Conservation (phyloP, 64 coral and sea anemone species). For the Astreopora myriophthalma region DNA sequence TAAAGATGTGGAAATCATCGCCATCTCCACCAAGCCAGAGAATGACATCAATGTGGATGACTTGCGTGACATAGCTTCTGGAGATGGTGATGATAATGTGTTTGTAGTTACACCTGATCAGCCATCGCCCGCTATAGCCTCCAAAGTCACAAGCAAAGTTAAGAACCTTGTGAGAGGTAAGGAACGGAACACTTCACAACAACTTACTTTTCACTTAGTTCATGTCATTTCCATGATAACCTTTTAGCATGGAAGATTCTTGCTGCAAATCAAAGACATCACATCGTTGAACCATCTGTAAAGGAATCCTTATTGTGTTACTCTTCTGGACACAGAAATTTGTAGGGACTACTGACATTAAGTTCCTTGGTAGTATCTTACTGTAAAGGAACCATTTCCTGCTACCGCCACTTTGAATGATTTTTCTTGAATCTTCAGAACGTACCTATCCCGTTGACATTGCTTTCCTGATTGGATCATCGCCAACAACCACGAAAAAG, state of each 20-base stretch:
- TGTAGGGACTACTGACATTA: not conserved
- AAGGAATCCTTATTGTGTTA: not conserved
- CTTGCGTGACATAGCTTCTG: slow-evolving; percentile 44
- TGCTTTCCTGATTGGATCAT: slow-evolving; percentile 62
- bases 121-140: not conserved
- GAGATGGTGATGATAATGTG: slow-evolving; percentile 38
- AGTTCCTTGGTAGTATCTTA: not conserved
- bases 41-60: slow-evolving; percentile 49
- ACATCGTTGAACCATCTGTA: too few species aligned
- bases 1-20: slow-evolving; percentile 43
- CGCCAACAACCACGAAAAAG: slow-evolving; percentile 30
- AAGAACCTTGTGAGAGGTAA: slow-evolving; percentile 9
- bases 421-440: not conserved
- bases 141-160: slow-evolving; percentile 2
- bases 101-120: not conserved
- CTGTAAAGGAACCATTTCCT: too few species aligned
- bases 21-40: slow-evolving; percentile 23
- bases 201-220: not conserved
- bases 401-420: not conserved
- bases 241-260: too few species aligned
- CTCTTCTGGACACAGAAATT: not conserved
- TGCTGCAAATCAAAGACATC: too few species aligned
- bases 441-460: slow-evolving; percentile 58
- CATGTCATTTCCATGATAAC: too few species aligned
- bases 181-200: not conserved